phyloP scores from a whole-genome alignment of 1,140 invertebrate species.

The Scaptomyza graminum region DNA sequence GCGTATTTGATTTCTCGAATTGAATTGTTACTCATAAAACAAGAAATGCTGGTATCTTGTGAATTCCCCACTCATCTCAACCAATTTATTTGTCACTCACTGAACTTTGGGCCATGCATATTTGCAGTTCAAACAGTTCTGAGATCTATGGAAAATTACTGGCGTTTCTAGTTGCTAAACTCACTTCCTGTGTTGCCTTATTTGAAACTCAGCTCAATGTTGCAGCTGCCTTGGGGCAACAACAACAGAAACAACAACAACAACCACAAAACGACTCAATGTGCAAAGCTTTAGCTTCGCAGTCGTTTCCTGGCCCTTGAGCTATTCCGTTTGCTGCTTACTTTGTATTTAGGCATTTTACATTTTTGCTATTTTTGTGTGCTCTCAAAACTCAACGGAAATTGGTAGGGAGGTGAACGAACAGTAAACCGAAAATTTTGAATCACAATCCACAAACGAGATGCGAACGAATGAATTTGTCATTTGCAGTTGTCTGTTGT shows the following conservation, averaged over 20 bases:
- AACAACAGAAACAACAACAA: background rate
- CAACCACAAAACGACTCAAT: slow-evolving; percentile 45
- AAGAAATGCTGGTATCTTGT: too few relatives aligned
- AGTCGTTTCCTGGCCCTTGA: slow-evolving; percentile 21
- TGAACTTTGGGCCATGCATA: slow-evolving; percentile 11
- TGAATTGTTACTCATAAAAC: too few relatives aligned
- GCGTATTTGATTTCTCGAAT: background rate
- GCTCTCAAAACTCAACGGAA: slow-evolving; percentile 63
- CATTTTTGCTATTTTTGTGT: slow-evolving; percentile 47
- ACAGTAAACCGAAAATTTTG: slow-evolving; percentile 43
- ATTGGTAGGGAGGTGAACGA: slow-evolving; percentile 58
- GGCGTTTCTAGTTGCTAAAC: slow-evolving; percentile 11
- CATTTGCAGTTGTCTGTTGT: slow-evolving; percentile 43
- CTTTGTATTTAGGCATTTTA: slow-evolving; percentile 73
- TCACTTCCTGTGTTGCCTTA: slow-evolving; percentile 11
- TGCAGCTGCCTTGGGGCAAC: background rate
- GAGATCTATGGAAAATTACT: slow-evolving; percentile 7
- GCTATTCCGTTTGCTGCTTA: slow-evolving; percentile 68
- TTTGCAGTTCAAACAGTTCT: background rate
- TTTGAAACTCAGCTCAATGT: slow-evolving; percentile 4
- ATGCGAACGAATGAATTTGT: slow-evolving; percentile 63
- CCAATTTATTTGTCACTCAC: slow-evolving; percentile 3
- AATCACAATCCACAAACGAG: slow-evolving; percentile 25
- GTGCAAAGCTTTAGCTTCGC: slow-evolving; percentile 29
- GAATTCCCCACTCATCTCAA: too few relatives aligned